phyloP scores from a whole-genome alignment of 2,797 vertebrate genomes.

The Fundulus diaphanus region DNA sequence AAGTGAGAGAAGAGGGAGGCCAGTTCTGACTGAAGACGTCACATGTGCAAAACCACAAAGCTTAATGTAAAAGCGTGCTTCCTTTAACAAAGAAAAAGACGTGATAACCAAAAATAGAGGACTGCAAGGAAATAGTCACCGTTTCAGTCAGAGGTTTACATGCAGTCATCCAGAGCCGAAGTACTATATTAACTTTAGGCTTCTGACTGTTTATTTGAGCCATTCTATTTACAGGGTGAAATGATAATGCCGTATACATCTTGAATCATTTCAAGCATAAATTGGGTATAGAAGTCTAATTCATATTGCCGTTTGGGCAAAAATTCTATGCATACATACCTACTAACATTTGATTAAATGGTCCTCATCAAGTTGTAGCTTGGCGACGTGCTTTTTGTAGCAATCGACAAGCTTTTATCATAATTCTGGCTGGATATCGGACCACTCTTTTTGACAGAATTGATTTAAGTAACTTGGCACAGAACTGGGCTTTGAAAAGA shows the following conservation, averaged over 20 bases:
- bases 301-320: not conserved
- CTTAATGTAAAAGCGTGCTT: conserved; percentile 76
- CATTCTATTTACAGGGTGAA: not conserved
- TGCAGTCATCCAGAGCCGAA: not conserved
- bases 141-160: not conserved
- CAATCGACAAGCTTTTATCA: too few species aligned
- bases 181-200: not conserved
- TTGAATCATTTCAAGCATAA: not conserved
- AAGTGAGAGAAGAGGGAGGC: conserved; percentile 64
- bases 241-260: not conserved
- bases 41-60: conserved; percentile 82
- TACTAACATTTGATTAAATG: too few species aligned
- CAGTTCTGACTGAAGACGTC: conserved; percentile 76
- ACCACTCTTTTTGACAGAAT: too few species aligned
- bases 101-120: conserved; percentile 55
- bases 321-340: not conserved
- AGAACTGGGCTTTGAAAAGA: too few species aligned
- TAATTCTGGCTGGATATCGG: too few species aligned
- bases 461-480: too few species aligned
- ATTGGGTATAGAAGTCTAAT: not conserved
- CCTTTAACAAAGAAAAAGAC: conserved; percentile 69
- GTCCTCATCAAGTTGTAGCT: too few species aligned
- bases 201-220: not conserved
- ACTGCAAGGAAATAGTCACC: conserved; percentile 22
- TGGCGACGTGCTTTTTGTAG: too few species aligned